Base-by-base conservation (phyloP, 2,113 vertebrate genomes). In the Callorhinus ursinus region DNA sequence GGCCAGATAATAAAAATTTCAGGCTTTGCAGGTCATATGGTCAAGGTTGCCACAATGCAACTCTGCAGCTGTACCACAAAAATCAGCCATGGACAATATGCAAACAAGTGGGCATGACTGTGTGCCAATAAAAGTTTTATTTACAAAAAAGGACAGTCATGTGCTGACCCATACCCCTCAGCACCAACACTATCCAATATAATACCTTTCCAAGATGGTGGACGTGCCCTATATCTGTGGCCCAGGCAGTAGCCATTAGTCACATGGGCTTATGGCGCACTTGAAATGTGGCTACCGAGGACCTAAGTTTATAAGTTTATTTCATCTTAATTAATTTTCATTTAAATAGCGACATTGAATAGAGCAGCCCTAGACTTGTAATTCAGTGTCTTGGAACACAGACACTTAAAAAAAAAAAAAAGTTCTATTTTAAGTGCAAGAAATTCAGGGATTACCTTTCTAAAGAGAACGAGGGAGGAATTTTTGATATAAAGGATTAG, bases 401-500 rank as follows among this genome's bases (percentile, higher is more conserved):
- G 42, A 16, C 51, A 55, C 8, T 67, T 91, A 13, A 24, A 57
- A 69, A 97, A 63, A 39, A 21, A 14, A n/a, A 53, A 2, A 83
- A 19, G 93, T 71, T 95, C 16, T 36, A 87, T 57, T 93, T 96
- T 74, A 71, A 91, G 31, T 86, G 63, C 49, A 94, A 19, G 82
- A 46, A 59, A 81, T 96, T 96, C n/a, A 86, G 14, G 55, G 61
- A 13, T 67, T 85, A 31, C 21, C 46, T 93, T 80, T 94, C 31
- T 67, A 82, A 95, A n/a, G 33, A 74, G 9, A 92, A 46, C 67
- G 24, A 81, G 42, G 46, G 77, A 83, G 8, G 46, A 33, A 49
- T 97, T 91, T 71, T 81, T 93, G 46, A 91, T 51, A 46, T 33
- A 86, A 93, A 79, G 26, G 21, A 95, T 97, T 93, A 46, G 33